Base-by-base conservation (phyloP, 2,888 invertebrate species). In the Epinotia brunnichana region DNA sequence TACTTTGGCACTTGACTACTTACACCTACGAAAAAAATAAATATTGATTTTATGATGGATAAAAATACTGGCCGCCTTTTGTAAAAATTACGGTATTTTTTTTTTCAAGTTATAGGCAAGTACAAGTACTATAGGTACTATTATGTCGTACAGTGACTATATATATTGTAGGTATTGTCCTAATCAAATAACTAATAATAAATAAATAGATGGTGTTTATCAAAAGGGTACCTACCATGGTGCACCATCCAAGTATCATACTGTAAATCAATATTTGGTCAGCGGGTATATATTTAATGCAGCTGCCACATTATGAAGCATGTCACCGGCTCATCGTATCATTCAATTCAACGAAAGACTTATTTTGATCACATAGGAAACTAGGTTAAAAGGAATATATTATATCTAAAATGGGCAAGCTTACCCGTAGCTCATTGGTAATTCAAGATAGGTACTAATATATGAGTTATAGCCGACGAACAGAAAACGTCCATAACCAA, bases 341-440 rank as follows among this genome's bases (percentile, higher is more conserved):
- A 61, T 17, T n/a, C 9, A 24, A 44, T 44, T 24, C 24, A 5
- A 13, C n/a, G 62, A 61, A 24, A 44, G 44, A 62, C 48, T 62
- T 48, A 62, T 62, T 62, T 62, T 62, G 62, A 29, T 62, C 48
- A 10, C 48, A 41, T 11, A 48, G 10, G n/a, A 39, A 62, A 48
- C 48, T 62, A 48, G 62, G 62, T 62, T 62, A 62, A 62, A 60
- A 41, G 60, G 60, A 21, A 19, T 60, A 48, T 59, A 17, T 39
- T 59, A 11, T 29, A n/a, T 35, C 35, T 19, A 59, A 17, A 59
- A 21, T 17, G 19, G 17, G 44, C 44, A 48, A 48, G 13, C 48
- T 48, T 48, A 48, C 48, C n/a, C n/a, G n/a, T 15, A n/a, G 48
- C 48, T 44, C 15, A 15, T 44, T 44, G 15, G 5, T 48, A 2